Evolutionary conservation across 2,113 vertebrate genomes (phyloP).

Genomic region (Felis catus): F.catus_Fca126_mat1.0 CM031413.1:101967501-101968000

Average conservation of each 20-base stretch:
- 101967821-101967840: not conserved
- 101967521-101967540: not conserved
- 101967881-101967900: constrained; percentile 7
- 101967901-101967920: not conserved
- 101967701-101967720: not conserved
- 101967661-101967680: not conserved
- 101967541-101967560: not conserved
- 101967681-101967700: not conserved
- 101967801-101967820: not conserved
- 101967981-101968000: not conserved
- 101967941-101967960: constrained; percentile 30
- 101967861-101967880: not conserved
- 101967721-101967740: not conserved
- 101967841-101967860: not conserved
- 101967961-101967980: constrained; percentile 34
- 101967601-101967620: not conserved
- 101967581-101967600: not conserved
- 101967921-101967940: constrained; percentile 2
- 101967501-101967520: not conserved
- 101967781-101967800: not conserved
- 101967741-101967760: not conserved
- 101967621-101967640: not conserved
- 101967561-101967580: not conserved
- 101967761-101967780: not conserved
- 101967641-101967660: not conserved